These are phyloP conservation scores for Chaetorhynchus papuensis DNA, from an alignment of 2,113 vertebrate genomes.

Conservation along the genomic window DNA sequence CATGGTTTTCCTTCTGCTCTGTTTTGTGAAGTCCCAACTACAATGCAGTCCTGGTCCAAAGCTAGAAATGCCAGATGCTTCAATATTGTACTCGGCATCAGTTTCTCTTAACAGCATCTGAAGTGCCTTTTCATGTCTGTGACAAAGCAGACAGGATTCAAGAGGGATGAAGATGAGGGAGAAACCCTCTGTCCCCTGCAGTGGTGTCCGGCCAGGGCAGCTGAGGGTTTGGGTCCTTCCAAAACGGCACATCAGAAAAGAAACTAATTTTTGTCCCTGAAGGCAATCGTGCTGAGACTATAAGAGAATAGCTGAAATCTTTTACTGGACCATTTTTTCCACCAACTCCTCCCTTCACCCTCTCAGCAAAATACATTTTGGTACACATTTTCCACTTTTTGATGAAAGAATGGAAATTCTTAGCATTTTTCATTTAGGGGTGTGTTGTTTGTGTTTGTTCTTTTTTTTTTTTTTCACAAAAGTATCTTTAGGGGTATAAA, in stretches of 20 bases:
- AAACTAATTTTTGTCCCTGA: background rate
- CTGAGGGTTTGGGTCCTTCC: background rate
- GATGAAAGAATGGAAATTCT: background rate
- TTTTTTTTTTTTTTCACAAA: background rate
- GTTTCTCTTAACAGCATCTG: background rate
- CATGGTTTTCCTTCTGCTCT: background rate
- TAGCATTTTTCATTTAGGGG: background rate
- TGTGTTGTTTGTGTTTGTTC: background rate
- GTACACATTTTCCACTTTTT: background rate
- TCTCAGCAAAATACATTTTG: background rate
- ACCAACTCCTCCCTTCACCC: background rate
- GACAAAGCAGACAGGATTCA: background rate
- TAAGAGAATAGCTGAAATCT: background rate
- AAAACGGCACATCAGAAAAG: background rate
- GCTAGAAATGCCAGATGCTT: background rate
- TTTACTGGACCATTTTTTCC: background rate
- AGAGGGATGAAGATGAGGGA: background rate
- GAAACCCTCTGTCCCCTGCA: background rate
- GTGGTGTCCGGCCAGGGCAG: background rate
- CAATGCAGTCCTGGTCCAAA: background rate
- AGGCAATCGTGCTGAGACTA: background rate
- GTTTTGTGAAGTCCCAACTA: background rate
- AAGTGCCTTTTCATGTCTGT: background rate
- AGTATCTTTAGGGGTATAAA: background rate
- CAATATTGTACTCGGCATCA: background rate